phyloP scores from a whole-genome alignment of 2,888 invertebrate species.

The Drosophila lacicola region DNA sequence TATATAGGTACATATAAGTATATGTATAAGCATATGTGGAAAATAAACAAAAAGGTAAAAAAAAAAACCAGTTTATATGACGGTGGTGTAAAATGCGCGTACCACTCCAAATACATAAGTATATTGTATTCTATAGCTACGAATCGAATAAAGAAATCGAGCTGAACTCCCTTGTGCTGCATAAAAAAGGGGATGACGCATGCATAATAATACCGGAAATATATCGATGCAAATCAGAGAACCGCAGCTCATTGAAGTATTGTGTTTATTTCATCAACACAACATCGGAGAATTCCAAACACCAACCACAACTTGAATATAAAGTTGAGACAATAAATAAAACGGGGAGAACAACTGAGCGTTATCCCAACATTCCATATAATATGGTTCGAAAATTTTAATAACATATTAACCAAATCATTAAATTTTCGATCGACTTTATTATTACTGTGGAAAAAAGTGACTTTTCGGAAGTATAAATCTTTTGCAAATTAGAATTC shows the following conservation, averaged over 20 bases:
- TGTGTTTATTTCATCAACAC: slow-evolving; percentile 42
- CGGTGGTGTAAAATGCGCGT: slow-evolving; percentile 52
- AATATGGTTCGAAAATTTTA: background rate
- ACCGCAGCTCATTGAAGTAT: slow-evolving; percentile 43
- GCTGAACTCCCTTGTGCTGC: slow-evolving; percentile 31
- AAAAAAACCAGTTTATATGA: slow-evolving; percentile 44
- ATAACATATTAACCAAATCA: no score
- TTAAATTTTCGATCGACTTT: no score
- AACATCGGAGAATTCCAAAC: slow-evolving; percentile 21
- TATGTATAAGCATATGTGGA: slow-evolving; percentile 59
- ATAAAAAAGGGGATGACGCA: slow-evolving; percentile 55
- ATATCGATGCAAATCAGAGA: slow-evolving; percentile 50
- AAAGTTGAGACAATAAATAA: slow-evolving; percentile 33
- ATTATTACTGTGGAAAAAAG: no score
- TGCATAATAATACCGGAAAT: slow-evolving; percentile 50
- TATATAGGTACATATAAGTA: slow-evolving; percentile 9
- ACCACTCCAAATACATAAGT: slow-evolving; percentile 31
- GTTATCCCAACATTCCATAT: slow-evolving; percentile 10
- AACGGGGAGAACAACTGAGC: slow-evolving; percentile 12
- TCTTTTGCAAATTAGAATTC: background rate
- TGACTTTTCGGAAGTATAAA: background rate
- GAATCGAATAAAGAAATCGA: slow-evolving; percentile 35
- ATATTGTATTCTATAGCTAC: slow-evolving; percentile 19
- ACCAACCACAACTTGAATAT: slow-evolving; percentile 25
- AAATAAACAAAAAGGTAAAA: slow-evolving; percentile 38